Percentiles rank a stretch among this genome's conserved stretches.
These are phyloP conservation scores for Alces alces DNA, from an alignment of 2,113 vertebrate genomes.

Conservation along the genomic window DNA sequence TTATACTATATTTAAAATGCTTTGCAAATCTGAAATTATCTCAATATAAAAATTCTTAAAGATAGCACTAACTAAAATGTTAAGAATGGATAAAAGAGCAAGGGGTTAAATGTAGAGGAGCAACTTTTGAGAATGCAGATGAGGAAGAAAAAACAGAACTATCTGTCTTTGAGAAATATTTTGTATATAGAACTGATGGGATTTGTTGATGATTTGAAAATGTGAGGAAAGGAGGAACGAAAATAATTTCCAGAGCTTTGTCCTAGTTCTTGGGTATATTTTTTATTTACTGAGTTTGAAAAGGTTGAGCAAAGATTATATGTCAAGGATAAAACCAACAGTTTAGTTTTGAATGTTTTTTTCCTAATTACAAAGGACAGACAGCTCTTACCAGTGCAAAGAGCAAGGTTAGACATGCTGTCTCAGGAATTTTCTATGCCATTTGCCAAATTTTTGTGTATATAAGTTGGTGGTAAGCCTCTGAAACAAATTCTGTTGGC, in stretches of 20 bases:
- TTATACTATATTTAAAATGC: background rate
- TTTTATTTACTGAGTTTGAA: background rate
- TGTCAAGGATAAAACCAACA: background rate
- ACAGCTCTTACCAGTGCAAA: background rate
- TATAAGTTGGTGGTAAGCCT: background rate
- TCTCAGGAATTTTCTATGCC: conserved; percentile 1
- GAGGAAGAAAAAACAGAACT: background rate
- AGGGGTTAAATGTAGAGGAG: background rate
- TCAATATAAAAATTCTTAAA: background rate
- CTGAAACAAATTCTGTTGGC: background rate
- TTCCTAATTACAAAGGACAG: background rate
- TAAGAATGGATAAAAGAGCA: background rate
- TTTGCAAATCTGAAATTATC: background rate
- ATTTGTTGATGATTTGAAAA: background rate
- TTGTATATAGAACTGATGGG: background rate
- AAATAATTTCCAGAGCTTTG: background rate
- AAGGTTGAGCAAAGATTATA: background rate
- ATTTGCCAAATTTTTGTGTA: conserved; percentile 31
- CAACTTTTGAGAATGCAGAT: background rate
- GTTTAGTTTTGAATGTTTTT: background rate
- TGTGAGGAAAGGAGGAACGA: background rate
- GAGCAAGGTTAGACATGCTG: background rate
- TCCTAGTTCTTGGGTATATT: background rate
- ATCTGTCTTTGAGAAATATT: background rate
- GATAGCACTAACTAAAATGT: background rate